phyloP scores from a whole-genome alignment of 2,888 invertebrate genomes.

The Esperia sulphurella region DNA sequence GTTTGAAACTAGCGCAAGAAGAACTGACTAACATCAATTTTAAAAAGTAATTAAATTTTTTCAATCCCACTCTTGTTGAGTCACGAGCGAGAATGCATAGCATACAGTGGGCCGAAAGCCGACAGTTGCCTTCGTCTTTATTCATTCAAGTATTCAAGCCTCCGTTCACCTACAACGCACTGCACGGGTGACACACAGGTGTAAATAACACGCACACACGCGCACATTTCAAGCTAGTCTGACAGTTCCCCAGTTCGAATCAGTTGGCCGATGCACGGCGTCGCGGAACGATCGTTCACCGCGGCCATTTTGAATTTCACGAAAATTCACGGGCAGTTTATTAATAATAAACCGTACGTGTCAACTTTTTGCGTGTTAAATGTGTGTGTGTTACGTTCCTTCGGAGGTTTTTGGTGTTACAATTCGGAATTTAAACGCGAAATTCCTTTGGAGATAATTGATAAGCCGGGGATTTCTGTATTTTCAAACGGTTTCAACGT shows the following conservation, averaged over 20 bases:
- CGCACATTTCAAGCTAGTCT: slow-evolving; percentile 59
- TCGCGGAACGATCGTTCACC: slow-evolving; percentile 56
- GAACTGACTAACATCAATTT: slow-evolving; percentile 9
- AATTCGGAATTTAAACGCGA: slow-evolving; percentile 12
- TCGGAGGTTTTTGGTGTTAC: slow-evolving; percentile 28
- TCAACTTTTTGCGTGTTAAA: slow-evolving; percentile 34
- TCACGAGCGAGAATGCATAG: slow-evolving; percentile 28
- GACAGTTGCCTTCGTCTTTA: slow-evolving; percentile 14
- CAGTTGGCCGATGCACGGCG: slow-evolving; percentile 75
- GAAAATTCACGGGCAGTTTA: slow-evolving; percentile 52
- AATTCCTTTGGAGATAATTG: slow-evolving; percentile 10
- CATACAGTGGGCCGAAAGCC: slow-evolving; percentile 17
- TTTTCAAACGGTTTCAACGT: slow-evolving; percentile 36
- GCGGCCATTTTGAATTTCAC: slow-evolving; percentile 56
- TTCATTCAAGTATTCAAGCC: slow-evolving; percentile 51
- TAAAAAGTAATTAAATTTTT: slow-evolving; percentile 41
- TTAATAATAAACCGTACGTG: slow-evolving; percentile 68
- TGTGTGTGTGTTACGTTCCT: slow-evolving; percentile 39
- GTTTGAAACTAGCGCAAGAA: slow-evolving; percentile 8
- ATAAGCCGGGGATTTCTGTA: slow-evolving; percentile 46
- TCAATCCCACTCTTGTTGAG: slow-evolving; percentile 47
- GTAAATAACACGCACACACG: slow-evolving; percentile 27
- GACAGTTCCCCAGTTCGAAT: slow-evolving; percentile 57
- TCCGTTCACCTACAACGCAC: slow-evolving; percentile 28
- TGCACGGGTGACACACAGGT: slow-evolving; percentile 16